These are phyloP conservation scores for Drosophila diplacantha DNA, from an alignment of 2,888 invertebrate genomes.

Conservation along the genomic window DNA sequence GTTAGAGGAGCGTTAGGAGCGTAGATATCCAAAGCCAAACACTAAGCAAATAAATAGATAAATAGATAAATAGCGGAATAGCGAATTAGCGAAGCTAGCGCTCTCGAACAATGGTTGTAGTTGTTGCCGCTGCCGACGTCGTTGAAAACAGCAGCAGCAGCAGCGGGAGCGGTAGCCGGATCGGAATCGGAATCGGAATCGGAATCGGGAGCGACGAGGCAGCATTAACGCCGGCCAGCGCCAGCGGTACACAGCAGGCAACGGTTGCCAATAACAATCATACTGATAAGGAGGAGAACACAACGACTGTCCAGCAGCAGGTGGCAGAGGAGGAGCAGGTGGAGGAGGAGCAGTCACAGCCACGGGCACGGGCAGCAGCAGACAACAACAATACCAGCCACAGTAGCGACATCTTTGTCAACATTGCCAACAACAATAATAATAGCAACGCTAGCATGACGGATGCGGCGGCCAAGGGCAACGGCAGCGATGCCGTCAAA, in stretches of 20 bases:
- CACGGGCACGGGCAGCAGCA: background rate
- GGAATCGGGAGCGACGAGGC: conserved; percentile 19
- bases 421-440: background rate
- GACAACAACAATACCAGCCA: conserved; percentile 18
- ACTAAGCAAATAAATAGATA: background rate
- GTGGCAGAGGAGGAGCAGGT: background rate
- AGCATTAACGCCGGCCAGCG: conserved; percentile 45
- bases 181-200: no score
- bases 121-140: conserved; percentile 59
- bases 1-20: background rate
- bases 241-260: conserved; percentile 37
- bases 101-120: conserved; percentile 63
- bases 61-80: conserved; percentile 34
- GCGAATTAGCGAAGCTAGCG: conserved; percentile 36
- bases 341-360: background rate
- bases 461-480: conserved; percentile 40
- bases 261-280: conserved; percentile 48
- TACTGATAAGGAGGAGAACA: conserved; percentile 32
- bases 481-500: conserved; percentile 12
- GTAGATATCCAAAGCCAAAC: background rate
- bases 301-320: conserved; percentile 13
- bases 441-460: conserved; percentile 30
- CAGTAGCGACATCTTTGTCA: conserved; percentile 9
- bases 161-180: conserved; percentile 14
- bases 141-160: conserved; percentile 42